Conservation (phyloP, 2,797 vertebrate genomes). For the Lindbergichthys nudifrons region DNA sequence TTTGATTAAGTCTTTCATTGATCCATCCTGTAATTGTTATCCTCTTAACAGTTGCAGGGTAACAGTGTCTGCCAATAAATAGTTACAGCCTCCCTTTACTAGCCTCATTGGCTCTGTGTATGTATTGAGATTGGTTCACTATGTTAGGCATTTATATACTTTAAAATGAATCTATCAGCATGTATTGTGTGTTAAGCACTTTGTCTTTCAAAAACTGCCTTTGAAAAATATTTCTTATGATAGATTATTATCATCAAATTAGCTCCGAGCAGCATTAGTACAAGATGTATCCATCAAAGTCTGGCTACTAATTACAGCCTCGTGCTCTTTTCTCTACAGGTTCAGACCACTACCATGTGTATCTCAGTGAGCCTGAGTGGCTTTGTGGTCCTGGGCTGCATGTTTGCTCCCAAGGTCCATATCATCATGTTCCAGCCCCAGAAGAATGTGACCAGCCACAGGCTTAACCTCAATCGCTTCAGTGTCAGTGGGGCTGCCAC, state of each 20-base stretch:
- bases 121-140: neutral
- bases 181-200: slow-evolving; percentile 22
- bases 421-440: slow-evolving; percentile 99
- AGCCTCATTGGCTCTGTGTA: slow-evolving; percentile 29
- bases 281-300: slow-evolving; percentile 49
- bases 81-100: slow-evolving; percentile 31
- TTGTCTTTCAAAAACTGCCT: slow-evolving; percentile 12
- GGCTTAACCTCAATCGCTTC: slow-evolving; percentile 96
- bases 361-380: slow-evolving; percentile 99
- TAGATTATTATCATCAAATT: slow-evolving; percentile 54
- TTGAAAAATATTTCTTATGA: slow-evolving; percentile 35
- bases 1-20: slow-evolving; percentile 69
- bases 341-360: slow-evolving; percentile 99
- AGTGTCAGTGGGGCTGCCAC: slow-evolving; percentile 95
- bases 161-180: neutral
- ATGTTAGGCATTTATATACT: slow-evolving; percentile 20
- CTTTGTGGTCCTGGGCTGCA: slow-evolving; percentile 97
- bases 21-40: slow-evolving; percentile 71
- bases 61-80: slow-evolving; percentile 47
- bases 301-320: slow-evolving; percentile 36
- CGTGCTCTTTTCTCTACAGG: slow-evolving; percentile 79
- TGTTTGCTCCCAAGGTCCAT: slow-evolving; percentile 98
- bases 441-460: slow-evolving; percentile 98
- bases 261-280: slow-evolving; percentile 37
- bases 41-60: slow-evolving; percentile 46